These are phyloP conservation scores for Macrostomum lignano DNA, from an alignment of 1,140 invertebrate genomes.

Conservation along the genomic window DNA sequence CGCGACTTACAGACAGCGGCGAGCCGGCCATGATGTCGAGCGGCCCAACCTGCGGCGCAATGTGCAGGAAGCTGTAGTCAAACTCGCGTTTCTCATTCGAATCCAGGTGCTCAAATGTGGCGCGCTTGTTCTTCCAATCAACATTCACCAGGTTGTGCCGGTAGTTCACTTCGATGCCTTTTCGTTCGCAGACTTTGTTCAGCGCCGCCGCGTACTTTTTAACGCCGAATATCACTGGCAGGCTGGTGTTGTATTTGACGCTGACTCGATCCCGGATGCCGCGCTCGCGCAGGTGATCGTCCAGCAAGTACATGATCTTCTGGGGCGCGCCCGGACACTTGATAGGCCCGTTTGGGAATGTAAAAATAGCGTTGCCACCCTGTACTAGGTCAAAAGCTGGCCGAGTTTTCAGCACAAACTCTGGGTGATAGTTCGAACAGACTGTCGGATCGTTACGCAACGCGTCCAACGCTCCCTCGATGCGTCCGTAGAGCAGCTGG, in stretches of 20 bases:
- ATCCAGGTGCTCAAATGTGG: slow-evolving; percentile 48
- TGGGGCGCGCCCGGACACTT: slow-evolving; percentile 93
- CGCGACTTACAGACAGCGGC: too few relatives aligned
- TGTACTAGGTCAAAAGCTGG: slow-evolving; percentile 37
- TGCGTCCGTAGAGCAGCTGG: too few relatives aligned
- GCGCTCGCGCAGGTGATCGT: slow-evolving; percentile 50
- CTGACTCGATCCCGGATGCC: slow-evolving; percentile 41
- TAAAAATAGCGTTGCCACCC: slow-evolving; percentile 60
- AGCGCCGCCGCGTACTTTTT: slow-evolving; percentile 67
- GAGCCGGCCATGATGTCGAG: too few relatives aligned
- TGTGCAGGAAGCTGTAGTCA: slow-evolving; percentile 62
- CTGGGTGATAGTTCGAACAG: slow-evolving; percentile 57
- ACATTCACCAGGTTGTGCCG: slow-evolving; percentile 43
- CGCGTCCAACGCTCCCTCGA: slow-evolving; percentile 52
- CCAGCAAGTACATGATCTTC: slow-evolving; percentile 71
- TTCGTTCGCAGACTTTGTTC: slow-evolving; percentile 43
- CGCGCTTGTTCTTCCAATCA: slow-evolving; percentile 35
- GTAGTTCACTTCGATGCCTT: slow-evolving; percentile 48
- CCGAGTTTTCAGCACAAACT: slow-evolving; percentile 51
- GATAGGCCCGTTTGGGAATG: slow-evolving; percentile 57
- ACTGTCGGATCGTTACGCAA: slow-evolving; percentile 40
- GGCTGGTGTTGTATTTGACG: slow-evolving; percentile 52
- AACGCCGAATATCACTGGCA: slow-evolving; percentile 64
- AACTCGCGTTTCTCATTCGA: slow-evolving; percentile 12
- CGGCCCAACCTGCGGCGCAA: slow-evolving; percentile 63